Evolutionary conservation across 2,113 vertebrate genomes (phyloP).

Genomic region (Gallinago undulata): DNA sequence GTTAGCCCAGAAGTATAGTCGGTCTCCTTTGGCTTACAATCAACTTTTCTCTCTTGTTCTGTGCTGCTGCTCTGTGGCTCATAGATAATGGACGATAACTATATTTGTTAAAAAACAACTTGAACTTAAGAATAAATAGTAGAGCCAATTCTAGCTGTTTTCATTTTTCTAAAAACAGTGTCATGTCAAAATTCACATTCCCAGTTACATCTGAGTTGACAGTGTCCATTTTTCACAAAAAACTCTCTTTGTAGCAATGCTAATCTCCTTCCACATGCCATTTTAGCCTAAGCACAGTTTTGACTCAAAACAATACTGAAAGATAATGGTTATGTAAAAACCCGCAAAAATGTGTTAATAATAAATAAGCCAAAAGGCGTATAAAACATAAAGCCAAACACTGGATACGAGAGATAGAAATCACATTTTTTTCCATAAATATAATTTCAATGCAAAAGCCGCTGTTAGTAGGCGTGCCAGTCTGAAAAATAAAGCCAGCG

Average conservation of each 20-base stretch:
- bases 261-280: not conserved
- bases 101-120: not conserved
- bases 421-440: constrained; percentile 59
- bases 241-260: not conserved
- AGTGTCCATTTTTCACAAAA: not conserved
- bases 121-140: not conserved
- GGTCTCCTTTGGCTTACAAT: not conserved
- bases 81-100: not conserved
- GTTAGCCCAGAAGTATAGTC: not conserved
- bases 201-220: not conserved
- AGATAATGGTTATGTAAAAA: constrained; percentile 43
- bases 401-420: constrained; percentile 32
- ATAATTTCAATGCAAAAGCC: constrained; percentile 49
- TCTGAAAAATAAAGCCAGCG: not conserved
- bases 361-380: constrained; percentile 58
- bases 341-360: constrained; percentile 52
- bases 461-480: not conserved
- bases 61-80: not conserved
- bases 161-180: not conserved
- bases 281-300: not conserved
- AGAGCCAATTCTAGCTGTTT: not conserved
- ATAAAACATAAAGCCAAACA: constrained; percentile 26
- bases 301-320: constrained; percentile 1
- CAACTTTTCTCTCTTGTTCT: not conserved
- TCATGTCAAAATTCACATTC: not conserved